Evolutionary conservation across 2,113 vertebrate species (phyloP).

Genomic region (Siniperca chuatsi): DNA sequence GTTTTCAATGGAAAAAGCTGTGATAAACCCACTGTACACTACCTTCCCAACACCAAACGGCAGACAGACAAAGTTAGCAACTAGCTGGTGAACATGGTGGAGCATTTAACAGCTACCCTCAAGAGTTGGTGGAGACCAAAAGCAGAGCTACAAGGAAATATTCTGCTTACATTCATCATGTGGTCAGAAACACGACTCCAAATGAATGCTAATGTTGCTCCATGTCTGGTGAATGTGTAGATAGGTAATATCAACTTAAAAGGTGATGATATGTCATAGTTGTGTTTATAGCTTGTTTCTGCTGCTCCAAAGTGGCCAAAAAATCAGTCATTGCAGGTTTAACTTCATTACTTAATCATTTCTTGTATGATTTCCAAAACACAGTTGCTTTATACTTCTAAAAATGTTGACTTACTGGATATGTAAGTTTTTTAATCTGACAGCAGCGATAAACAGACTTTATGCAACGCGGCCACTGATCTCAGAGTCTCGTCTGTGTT

Average conservation of each 20-base stretch:
- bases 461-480: constrained; percentile 37
- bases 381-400: constrained; percentile 21
- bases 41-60: not conserved
- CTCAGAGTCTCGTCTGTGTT: constrained; percentile 76
- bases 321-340: not conserved
- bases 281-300: not conserved
- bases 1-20: not conserved
- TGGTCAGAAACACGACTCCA: not conserved
- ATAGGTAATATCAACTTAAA: not conserved
- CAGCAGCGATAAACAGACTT: constrained; percentile 63
- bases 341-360: not conserved
- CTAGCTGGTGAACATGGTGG: not conserved
- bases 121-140: not conserved
- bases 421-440: constrained; percentile 54
- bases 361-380: constrained; percentile 5
- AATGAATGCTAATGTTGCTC: not conserved
- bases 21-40: not conserved
- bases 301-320: not conserved
- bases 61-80: not conserved
- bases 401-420: constrained; percentile 36
- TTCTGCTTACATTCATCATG: not conserved
- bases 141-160: not conserved
- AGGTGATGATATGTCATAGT: not conserved
- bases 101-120: not conserved
- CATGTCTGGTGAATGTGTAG: not conserved